Evolutionary conservation across 2,113 vertebrate species (phyloP).

Genomic region (Tringa solitaria): DNA sequence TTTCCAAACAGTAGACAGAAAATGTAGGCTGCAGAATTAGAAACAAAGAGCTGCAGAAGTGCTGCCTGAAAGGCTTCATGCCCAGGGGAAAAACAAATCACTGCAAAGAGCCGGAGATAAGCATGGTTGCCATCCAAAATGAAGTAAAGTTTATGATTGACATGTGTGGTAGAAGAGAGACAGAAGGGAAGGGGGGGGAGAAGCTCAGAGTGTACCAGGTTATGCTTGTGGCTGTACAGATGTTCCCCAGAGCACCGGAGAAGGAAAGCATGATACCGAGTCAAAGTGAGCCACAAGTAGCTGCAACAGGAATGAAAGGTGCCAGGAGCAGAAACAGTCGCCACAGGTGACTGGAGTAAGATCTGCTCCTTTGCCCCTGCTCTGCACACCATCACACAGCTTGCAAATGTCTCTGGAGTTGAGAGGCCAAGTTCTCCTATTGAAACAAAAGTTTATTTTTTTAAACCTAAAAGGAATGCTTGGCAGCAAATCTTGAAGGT

Average conservation of each 20-base stretch:
- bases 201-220: background rate
- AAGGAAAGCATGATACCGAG: background rate
- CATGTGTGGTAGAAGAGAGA: background rate
- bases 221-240: background rate
- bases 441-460: background rate
- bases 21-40: background rate
- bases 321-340: fast-evolving
- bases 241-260: background rate
- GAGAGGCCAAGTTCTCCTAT: background rate
- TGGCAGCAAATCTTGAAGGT: background rate
- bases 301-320: background rate
- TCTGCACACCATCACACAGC: background rate
- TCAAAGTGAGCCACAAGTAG: background rate
- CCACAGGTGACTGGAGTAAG: background rate
- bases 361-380: background rate
- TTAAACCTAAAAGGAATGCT: background rate
- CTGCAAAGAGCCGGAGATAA: background rate
- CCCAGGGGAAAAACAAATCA: background rate
- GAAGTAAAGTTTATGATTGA: background rate
- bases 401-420: background rate
- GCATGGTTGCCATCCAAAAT: background rate
- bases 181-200: background rate
- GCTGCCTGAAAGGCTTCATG: background rate
- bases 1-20: background rate
- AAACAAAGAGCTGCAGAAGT: background rate